A percentile compares a stretch with the other conserved stretches of the same genome.
phyloP scores from a whole-genome alignment of 2,888 invertebrate genomes.

The Drosophila mercatorum region DNA sequence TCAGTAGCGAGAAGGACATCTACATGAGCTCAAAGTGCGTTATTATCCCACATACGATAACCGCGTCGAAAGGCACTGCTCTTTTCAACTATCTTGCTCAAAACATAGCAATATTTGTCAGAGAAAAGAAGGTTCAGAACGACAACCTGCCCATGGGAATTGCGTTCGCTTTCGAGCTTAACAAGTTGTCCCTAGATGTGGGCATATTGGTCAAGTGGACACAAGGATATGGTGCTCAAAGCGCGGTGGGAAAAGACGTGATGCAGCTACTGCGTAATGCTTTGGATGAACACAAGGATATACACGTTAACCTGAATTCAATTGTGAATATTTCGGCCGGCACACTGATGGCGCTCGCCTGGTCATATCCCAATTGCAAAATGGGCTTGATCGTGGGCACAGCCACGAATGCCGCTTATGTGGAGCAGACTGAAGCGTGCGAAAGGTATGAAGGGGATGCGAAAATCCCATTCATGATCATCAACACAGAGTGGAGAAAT shows the following conservation, averaged over 20 bases:
- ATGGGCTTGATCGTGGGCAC: conserved; percentile 91
- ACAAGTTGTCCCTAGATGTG: conserved; percentile 92
- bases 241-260: conserved; percentile 94
- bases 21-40: conserved; percentile 98
- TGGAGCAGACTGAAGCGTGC: conserved; percentile 90
- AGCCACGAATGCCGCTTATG: conserved; percentile 96
- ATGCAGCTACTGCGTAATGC: conserved; percentile 93
- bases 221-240: conserved; percentile 96
- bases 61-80: conserved; percentile 93
- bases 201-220: conserved; percentile 95
- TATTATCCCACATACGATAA: conserved; percentile 95
- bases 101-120: conserved; percentile 94
- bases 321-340: conserved; percentile 97
- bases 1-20: conserved; percentile 90
- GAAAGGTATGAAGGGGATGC: conserved; percentile 88
- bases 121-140: conserved; percentile 89
- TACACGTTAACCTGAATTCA: conserved; percentile 92
- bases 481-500: conserved; percentile 98
- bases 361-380: conserved; percentile 89
- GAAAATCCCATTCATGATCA: conserved; percentile 86
- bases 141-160: conserved; percentile 95
- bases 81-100: conserved; percentile 97
- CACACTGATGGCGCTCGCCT: conserved; percentile 95
- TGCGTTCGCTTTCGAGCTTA: conserved; percentile 97
- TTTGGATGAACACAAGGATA: conserved; percentile 91